Conservation (phyloP, 1,140 invertebrate genomes). For the Drusus annulatus region DNA sequence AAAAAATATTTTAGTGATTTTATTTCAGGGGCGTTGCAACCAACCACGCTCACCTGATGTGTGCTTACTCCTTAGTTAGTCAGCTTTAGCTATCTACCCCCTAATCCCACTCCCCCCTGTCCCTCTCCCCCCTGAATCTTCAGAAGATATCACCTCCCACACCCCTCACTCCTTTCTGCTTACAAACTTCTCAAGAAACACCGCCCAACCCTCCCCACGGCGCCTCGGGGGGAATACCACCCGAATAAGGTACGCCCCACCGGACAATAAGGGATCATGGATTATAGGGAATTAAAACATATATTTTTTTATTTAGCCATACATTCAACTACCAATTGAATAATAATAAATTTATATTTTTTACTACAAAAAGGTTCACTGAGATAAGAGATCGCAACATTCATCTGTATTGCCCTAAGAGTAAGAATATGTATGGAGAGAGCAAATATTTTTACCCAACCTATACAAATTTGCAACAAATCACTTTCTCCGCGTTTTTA, state of each 20-base stretch:
- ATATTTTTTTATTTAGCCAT: no score
- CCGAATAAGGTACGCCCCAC: background rate
- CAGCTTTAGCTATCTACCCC: slow-evolving; percentile 57
- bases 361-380: no score
- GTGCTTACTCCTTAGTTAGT: slow-evolving; percentile 56
- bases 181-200: slow-evolving; percentile 44
- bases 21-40: background rate
- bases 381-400: no score
- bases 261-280: slow-evolving; percentile 8
- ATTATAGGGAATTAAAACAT: background rate
- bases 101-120: slow-evolving; percentile 2
- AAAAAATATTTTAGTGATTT: background rate
- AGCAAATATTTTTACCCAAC: no score
- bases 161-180: slow-evolving; percentile 19
- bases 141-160: background rate
- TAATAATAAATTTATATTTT: no score
- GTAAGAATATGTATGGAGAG: no score
- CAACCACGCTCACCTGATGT: slow-evolving; percentile 40
- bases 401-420: no score
- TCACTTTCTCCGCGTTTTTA: no score
- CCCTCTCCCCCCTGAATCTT: slow-evolving; percentile 13
- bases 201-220: background rate
- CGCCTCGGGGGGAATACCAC: background rate
- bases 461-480: no score
- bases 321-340: no score